Evolutionary conservation across 2,888 invertebrate genomes (phyloP).

Genomic region (Mimachlamys varia): DNA sequence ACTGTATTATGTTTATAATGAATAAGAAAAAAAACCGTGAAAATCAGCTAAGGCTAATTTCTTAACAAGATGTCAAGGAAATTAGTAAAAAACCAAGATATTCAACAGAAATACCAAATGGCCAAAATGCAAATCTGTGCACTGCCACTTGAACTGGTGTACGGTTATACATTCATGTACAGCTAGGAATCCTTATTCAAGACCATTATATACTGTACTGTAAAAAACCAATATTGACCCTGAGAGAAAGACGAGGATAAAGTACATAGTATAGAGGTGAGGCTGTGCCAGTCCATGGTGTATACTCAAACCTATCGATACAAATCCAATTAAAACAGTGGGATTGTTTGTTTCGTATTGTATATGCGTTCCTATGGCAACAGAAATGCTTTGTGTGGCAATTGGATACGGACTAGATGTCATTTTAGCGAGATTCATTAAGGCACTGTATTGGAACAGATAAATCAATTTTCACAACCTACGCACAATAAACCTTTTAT

Average conservation of each 20-base stretch:
- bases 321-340: neutral
- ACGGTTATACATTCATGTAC: too few species aligned
- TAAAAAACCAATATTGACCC: neutral
- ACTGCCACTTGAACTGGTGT: too few species aligned
- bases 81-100: too few species aligned
- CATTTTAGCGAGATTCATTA: neutral
- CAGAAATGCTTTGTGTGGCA: neutral
- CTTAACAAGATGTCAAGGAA: too few species aligned
- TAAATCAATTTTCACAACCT: neutral
- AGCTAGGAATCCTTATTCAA: neutral
- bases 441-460: neutral
- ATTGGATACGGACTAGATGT: neutral
- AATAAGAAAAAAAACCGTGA: too few species aligned
- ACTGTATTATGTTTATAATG: too few species aligned
- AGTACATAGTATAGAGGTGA: neutral
- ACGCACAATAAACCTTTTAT: neutral
- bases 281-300: neutral
- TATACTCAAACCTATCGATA: neutral
- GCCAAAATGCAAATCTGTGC: too few species aligned
- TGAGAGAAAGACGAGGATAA: neutral
- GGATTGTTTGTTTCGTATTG: neutral
- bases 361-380: conserved; percentile 1
- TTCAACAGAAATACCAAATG: too few species aligned
- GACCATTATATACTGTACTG: neutral
- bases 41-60: too few species aligned